Base-by-base conservation (phyloP, 2,113 vertebrate species). In the Sylvia atricapilla region DNA sequence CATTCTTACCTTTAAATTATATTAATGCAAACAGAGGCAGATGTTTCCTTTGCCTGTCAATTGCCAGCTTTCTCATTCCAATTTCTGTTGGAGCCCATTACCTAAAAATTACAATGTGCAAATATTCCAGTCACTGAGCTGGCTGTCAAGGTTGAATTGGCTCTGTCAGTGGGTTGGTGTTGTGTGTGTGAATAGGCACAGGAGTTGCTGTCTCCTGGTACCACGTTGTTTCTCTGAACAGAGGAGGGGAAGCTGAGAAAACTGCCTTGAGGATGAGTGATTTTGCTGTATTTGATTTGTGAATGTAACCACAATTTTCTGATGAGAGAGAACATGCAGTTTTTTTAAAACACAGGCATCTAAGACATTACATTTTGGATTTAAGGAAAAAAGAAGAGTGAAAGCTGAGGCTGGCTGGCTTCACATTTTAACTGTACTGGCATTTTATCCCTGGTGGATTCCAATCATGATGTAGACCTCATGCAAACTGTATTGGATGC, bases 1-100 rank as follows among this genome's bases (percentile, higher is more conserved):
- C 89, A 16, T 96, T 93, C 90, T 94, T 96, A 67, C 93, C 70
- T 96, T 96, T 94, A 94, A 84, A 86, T 47, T 73, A 84, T 88
- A 64, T 67, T 95, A 96, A 93, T 89, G 78, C 90, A 96, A 96
- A 97, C 90, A 97, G 94, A 97, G 89, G 93, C 89, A 96, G 91
- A 79, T 97, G 86, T 97, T 98, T 98, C 88, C 94, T 92, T 84
- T 89, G 78, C 92, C 90, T 97, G 96, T 97, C 97, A 97, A 10
- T 96, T 97, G 73, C 91, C 90, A 96, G 77, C 94, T 95, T 95
- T 95, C 88, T 94, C 90, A 91, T 84, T 97, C 77, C 95, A 96
- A 83, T 94, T 94, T 92, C 73, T 96, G 80, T 67, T 93, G 93
- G 85, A 94, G 83, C 73, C 93, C 83, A 82, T 96, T 96, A 97